phyloP scores from a whole-genome alignment of 2,113 vertebrate genomes.

The Lepisosteus osseus region DNA sequence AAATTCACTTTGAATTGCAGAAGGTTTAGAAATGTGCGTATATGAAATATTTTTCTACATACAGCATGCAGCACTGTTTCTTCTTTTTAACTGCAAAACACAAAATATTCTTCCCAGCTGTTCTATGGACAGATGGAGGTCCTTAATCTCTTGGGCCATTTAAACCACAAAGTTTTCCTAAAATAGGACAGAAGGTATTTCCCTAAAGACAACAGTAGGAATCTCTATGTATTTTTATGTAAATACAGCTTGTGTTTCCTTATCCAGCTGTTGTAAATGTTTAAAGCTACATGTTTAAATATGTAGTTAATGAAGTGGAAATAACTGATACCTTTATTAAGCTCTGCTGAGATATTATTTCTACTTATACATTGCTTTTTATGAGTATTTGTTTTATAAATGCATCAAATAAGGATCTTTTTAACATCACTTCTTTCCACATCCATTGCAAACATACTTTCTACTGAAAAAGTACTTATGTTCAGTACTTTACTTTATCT shows the following conservation, averaged over 20 bases:
- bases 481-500: no score
- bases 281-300: slow-evolving; percentile 37
- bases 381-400: no score
- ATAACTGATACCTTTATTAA: slow-evolving; percentile 53
- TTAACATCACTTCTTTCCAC: slow-evolving; percentile 12
- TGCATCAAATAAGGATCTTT: no score
- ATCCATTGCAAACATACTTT: slow-evolving; percentile 10
- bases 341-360: slow-evolving; percentile 33
- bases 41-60: no score
- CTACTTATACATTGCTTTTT: slow-evolving; percentile 20
- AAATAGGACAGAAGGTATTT: slow-evolving; percentile 34
- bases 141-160: slow-evolving; percentile 43
- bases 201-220: slow-evolving; percentile 28
- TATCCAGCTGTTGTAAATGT: slow-evolving; percentile 48
- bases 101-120: slow-evolving; percentile 11
- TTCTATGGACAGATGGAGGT: slow-evolving; percentile 46
- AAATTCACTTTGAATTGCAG: no score
- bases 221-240: slow-evolving; percentile 51
- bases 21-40: no score
- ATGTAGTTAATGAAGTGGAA: slow-evolving; percentile 57
- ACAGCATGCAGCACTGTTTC: no score
- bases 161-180: slow-evolving; percentile 40
- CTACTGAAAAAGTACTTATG: no score
- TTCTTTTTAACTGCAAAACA: slow-evolving; percentile 1
- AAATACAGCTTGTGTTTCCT: slow-evolving; percentile 49